Conservation (phyloP, 2,797 vertebrate species). For the Peromyscus attwateri region DNA sequence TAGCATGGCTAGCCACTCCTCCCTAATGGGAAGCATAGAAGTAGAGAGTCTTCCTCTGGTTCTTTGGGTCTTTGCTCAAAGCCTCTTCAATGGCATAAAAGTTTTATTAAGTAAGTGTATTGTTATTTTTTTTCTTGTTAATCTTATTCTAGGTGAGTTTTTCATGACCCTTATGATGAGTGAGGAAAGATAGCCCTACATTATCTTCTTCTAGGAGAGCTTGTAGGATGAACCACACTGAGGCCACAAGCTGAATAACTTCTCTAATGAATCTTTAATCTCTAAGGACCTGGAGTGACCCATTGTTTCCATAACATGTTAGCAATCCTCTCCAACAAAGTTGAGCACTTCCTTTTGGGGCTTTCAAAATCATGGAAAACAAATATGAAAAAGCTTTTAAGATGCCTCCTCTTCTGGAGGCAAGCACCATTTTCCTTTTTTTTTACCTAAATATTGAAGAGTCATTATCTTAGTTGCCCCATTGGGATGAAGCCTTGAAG, state of each 20-base stretch:
- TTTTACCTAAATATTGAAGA: conserved; percentile 15
- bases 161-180: background rate
- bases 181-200: background rate
- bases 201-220: background rate
- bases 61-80: background rate
- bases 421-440: conserved; percentile 55
- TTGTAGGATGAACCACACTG: background rate
- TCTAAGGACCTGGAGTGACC: conserved; percentile 23
- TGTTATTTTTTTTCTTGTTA: background rate
- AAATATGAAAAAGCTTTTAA: conserved; percentile 72
- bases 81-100: background rate
- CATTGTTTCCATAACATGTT: background rate
- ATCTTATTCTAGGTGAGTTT: background rate
- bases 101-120: background rate
- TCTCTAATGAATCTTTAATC: conserved; percentile 46
- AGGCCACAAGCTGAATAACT: background rate
- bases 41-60: background rate
- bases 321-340: conserved; percentile 56
- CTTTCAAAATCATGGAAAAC: conserved; percentile 73
- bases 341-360: conserved; percentile 64
- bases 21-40: background rate
- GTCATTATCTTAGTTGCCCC: conserved; percentile 63
- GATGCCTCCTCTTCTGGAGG: conserved; percentile 36
- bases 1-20: background rate
- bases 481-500: conserved; percentile 66